Evolutionary conservation across 2,888 invertebrate species (phyloP), one percentile per base, ranked within the genome.

Genomic region (Orthonevra nobilis): DNA sequence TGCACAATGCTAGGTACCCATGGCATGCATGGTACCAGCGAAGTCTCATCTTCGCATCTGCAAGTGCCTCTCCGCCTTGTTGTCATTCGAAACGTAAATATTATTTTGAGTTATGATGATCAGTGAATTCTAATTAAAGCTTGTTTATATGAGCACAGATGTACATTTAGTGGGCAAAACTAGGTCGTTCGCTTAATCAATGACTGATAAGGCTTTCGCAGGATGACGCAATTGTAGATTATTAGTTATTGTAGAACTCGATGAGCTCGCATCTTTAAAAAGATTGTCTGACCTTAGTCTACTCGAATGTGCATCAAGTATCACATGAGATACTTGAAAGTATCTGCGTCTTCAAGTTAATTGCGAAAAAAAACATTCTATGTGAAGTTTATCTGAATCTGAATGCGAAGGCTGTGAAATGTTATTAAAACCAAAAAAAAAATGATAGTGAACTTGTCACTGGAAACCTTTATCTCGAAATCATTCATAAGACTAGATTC

Each of bases 201-300:
- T 50, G 64, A 40, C 64, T 70, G 38, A 58, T 32, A 66, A 79
- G 79, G 79, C 30, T 79, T 66, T 61, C 66, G 32, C 15, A n/a
- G 19, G 56, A 70, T 75, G 74, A 70, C 70, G 75, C 75, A 48
- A 3, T 23, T 23, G 23, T 56, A 64, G 61, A n/a, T 70, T 60
- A 60, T 69, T 61, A 61, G 34, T 58, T 44, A 60, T 34, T 60
- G 15, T 46, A 42, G 50, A 23, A 70, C 34, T 28, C 15, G 20
- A 46, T 14, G 42, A 52, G 44, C 17, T 30, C 32, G 32, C 58
- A 34, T 77, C 52, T 77, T 38, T 36, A 15, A 17, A 61, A 72
- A 54, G 79, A 79, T 79, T 79, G 79, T 68, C 50, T 79, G 73
- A 79, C 79, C 79, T 79, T 42, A 61, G 40, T 14, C 12, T 3